A percentile compares a stretch with the other conserved stretches of the same genome.
Conservation (phyloP, 2,888 invertebrate genomes). For the Nomada flava region DNA sequence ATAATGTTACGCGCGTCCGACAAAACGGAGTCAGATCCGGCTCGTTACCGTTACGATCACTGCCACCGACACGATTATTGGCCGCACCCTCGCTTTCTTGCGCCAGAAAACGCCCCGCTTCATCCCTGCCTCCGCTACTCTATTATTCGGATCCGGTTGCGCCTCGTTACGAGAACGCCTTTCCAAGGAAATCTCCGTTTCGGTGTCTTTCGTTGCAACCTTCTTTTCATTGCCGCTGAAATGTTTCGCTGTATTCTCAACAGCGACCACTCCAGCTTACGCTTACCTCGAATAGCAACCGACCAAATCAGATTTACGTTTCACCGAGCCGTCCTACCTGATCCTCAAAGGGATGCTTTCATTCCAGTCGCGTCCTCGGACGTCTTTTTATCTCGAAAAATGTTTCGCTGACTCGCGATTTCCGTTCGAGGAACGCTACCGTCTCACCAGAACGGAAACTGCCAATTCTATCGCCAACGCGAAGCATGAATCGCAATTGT, state of each 20-base stretch:
- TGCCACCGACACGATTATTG: conserved; percentile 63
- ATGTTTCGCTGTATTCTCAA: conserved; percentile 2
- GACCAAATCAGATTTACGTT: conserved; percentile 31
- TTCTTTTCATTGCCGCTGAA: background rate
- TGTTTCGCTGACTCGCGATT: background rate
- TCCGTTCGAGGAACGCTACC: background rate
- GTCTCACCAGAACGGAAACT: background rate
- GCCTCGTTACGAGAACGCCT: conserved; percentile 14
- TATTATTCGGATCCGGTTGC: conserved; percentile 35
- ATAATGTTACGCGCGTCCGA: conserved; percentile 60
- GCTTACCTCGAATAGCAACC: conserved; percentile 31
- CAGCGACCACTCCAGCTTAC: background rate
- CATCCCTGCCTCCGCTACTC: conserved; percentile 29
- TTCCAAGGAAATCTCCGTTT: conserved; percentile 6
- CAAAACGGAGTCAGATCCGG: conserved; percentile 44
- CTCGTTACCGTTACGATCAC: conserved; percentile 67
- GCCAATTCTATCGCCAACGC: background rate
- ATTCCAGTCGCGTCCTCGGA: background rate
- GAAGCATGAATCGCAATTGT: background rate
- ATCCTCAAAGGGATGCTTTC: conserved; percentile 18
- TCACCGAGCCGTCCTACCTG: conserved; percentile 2
- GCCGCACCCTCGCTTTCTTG: conserved; percentile 4
- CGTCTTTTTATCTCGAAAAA: background rate
- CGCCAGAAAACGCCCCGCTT: background rate
- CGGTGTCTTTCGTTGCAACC: background rate